These are phyloP conservation scores for Cyprinodon variegatus DNA, from an alignment of 2,113 vertebrate species.

Conservation along the genomic window DNA sequence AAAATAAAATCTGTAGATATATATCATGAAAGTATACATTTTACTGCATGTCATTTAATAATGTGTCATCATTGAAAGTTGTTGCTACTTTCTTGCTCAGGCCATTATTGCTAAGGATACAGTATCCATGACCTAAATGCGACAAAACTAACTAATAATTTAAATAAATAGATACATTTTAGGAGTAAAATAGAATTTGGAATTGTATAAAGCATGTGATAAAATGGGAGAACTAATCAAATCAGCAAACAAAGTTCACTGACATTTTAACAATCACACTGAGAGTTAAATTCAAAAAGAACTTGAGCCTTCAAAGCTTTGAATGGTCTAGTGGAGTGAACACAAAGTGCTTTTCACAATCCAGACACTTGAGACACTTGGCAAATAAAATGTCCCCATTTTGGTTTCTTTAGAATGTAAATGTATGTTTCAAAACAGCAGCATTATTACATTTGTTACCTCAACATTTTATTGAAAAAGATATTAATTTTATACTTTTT, in stretches of 20 bases:
- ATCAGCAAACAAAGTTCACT: neutral
- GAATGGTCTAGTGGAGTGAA: slow-evolving; percentile 32
- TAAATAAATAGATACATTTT: neutral
- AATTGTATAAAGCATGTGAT: neutral
- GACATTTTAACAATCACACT: slow-evolving; percentile 29
- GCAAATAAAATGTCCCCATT: slow-evolving; percentile 37
- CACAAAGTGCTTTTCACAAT: slow-evolving; percentile 69
- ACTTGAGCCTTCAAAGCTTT: slow-evolving; percentile 38
- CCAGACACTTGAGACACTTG: slow-evolving; percentile 60
- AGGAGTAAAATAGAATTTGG: neutral
- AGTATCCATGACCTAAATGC: neutral
- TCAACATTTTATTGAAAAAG: slow-evolving; percentile 13
- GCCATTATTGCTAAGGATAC: neutral
- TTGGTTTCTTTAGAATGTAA: slow-evolving; percentile 18
- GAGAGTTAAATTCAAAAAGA: slow-evolving; percentile 32
- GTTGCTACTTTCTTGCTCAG: too few species aligned
- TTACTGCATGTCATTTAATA: neutral
- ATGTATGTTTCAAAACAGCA: slow-evolving; percentile 14
- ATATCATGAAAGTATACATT: neutral
- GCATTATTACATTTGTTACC: slow-evolving; percentile 1
- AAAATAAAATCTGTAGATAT: neutral
- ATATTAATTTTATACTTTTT: neutral
- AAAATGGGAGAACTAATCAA: neutral
- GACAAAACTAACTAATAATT: neutral
- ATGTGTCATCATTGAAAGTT: too few species aligned